Conservation (phyloP, 2,888 invertebrate genomes). For the Galerucella pusilla region DNA sequence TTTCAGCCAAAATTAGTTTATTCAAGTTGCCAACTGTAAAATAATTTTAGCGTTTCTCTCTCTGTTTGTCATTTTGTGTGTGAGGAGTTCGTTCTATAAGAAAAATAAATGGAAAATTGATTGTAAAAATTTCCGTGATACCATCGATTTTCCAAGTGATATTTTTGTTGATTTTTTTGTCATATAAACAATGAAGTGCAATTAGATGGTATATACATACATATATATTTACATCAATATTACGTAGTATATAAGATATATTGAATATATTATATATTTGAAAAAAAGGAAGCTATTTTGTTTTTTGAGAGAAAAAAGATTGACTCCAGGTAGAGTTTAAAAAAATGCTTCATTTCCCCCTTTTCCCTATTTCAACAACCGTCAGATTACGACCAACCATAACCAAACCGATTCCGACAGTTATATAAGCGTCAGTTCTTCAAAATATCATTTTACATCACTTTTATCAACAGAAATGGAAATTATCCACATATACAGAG, state of each 20-base stretch:
- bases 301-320: slow-evolving; percentile 74
- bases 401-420: slow-evolving; percentile 72
- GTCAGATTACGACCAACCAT: slow-evolving; percentile 65
- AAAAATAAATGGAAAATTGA: slow-evolving; percentile 48
- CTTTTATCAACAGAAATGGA: not conserved
- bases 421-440: slow-evolving; percentile 53
- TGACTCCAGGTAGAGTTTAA: slow-evolving; percentile 68
- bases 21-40: too few relatives aligned
- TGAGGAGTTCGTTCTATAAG: not conserved
- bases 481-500: not conserved
- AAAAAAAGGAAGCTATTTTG: slow-evolving; percentile 69
- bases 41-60: not conserved
- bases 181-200: slow-evolving; percentile 71
- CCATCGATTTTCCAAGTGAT: slow-evolving; percentile 54
- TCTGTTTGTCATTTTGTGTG: not conserved
- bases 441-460: slow-evolving; percentile 30
- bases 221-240: slow-evolving; percentile 71
- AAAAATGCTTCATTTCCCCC: slow-evolving; percentile 62
- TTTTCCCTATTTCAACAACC: slow-evolving; percentile 61
- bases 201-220: slow-evolving; percentile 71
- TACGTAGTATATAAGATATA: slow-evolving; percentile 67
- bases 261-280: slow-evolving; percentile 68
- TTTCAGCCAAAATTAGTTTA: too few relatives aligned
- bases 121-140: slow-evolving; percentile 43
- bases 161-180: slow-evolving; percentile 60